Evolutionary conservation across 2,113 vertebrate genomes (phyloP).

Genomic region (Grammomys dolichurus): DNA sequence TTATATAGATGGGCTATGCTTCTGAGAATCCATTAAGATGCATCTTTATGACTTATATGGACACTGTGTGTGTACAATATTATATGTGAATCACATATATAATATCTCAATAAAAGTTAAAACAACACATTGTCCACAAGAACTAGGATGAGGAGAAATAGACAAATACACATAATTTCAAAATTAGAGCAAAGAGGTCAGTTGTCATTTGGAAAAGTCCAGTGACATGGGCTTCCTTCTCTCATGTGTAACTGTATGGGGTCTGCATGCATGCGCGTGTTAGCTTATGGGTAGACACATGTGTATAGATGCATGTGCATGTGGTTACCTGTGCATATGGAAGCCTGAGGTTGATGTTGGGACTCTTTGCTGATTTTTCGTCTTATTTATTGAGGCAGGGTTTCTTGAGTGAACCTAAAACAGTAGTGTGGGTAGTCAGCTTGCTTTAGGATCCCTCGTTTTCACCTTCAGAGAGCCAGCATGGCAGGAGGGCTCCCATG

Average conservation of each 20-base stretch:
- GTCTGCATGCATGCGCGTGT: background rate
- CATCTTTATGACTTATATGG: background rate
- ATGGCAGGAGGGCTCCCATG: background rate
- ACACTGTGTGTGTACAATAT: background rate
- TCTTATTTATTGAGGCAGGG: background rate
- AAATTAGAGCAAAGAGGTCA: background rate
- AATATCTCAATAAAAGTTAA: background rate
- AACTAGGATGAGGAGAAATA: background rate
- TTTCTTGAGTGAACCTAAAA: background rate
- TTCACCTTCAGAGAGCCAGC: background rate
- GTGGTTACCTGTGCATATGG: background rate
- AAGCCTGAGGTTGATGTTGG: background rate
- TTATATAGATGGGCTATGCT: background rate
- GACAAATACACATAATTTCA: background rate
- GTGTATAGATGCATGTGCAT: background rate
- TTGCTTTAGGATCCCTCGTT: background rate
- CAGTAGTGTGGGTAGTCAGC: background rate
- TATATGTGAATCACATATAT: background rate
- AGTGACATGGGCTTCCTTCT: background rate
- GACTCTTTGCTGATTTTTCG: background rate
- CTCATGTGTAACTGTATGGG: background rate
- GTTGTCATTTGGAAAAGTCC: background rate
- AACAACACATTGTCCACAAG: background rate
- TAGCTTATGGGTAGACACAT: background rate
- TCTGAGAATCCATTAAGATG: background rate